phyloP scores from a whole-genome alignment of 2,113 vertebrate genomes.

The Scopus umbretta region DNA sequence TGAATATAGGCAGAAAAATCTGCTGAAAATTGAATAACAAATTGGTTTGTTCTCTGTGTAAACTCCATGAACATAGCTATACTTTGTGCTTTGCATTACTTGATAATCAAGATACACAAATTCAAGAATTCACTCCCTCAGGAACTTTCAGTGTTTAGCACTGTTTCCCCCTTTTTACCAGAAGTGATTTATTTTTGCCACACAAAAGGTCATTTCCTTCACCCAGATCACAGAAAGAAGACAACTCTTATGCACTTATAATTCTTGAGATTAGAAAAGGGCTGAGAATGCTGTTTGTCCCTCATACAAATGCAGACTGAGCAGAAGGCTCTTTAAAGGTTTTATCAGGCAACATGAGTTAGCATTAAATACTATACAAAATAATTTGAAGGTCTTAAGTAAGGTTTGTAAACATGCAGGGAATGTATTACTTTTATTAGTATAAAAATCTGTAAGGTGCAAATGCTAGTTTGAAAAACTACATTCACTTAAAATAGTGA shows the following conservation, averaged over 20 bases:
- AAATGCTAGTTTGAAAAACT: not conserved
- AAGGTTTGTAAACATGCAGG: not conserved
- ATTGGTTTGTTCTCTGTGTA: not conserved
- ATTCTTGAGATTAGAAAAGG: not conserved
- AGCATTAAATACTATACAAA: not conserved
- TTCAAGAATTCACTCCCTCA: not conserved
- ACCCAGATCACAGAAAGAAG: not conserved
- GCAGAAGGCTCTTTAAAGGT: not conserved
- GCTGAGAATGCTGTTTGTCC: not conserved
- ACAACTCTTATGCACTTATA: not conserved
- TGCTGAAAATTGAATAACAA: not conserved
- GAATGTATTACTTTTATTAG: not conserved
- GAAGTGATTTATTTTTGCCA: not conserved
- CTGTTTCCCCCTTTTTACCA: not conserved
- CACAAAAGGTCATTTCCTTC: not conserved
- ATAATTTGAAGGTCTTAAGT: not conserved
- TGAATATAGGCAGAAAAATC: not conserved
- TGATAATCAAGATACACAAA: not conserved
- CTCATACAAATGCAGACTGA: not conserved
- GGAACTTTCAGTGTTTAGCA: not conserved
- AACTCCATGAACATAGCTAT: not conserved
- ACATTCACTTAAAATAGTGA: not conserved
- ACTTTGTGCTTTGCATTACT: not conserved
- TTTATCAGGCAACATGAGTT: not conserved
- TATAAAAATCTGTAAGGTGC: not conserved